Evolutionary conservation across 2,888 invertebrate genomes (phyloP).

Genomic region (Hypsopygia costalis): DNA sequence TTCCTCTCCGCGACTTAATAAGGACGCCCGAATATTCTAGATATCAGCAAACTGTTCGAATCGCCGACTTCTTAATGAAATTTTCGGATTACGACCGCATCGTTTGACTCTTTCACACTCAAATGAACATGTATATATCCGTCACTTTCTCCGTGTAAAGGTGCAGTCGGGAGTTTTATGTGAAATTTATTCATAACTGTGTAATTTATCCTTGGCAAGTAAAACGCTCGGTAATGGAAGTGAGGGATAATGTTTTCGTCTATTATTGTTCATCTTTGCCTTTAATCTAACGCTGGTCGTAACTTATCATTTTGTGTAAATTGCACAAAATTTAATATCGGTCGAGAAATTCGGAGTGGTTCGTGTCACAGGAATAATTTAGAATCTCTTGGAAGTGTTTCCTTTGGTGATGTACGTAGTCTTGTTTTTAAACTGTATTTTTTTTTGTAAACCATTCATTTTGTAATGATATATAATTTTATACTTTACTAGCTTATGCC

Average conservation of each 20-base stretch:
- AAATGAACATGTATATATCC: slow-evolving; percentile 25
- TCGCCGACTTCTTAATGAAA: slow-evolving; percentile 78
- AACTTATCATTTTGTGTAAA: slow-evolving; percentile 57
- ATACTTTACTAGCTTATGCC: too few relatives aligned
- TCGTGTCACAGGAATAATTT: too few relatives aligned
- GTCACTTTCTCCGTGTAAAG: slow-evolving; percentile 65
- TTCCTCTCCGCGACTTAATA: slow-evolving; percentile 58
- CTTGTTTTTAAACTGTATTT: too few relatives aligned
- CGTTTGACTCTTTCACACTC: slow-evolving; percentile 38
- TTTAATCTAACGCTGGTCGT: slow-evolving; percentile 58
- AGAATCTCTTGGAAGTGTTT: too few relatives aligned
- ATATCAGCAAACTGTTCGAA: slow-evolving; percentile 71
- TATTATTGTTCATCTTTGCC: slow-evolving; percentile 64
- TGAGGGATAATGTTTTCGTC: slow-evolving; percentile 58
- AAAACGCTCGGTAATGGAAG: slow-evolving; percentile 69
- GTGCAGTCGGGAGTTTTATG: slow-evolving; percentile 79
- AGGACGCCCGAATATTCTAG: slow-evolving; percentile 68
- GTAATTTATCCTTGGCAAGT: slow-evolving; percentile 77
- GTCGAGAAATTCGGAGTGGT: slow-evolving; percentile 8
- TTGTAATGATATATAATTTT: too few relatives aligned
- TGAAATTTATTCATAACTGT: slow-evolving; percentile 81
- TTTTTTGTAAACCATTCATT: too few relatives aligned
- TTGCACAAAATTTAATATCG: slow-evolving; percentile 41
- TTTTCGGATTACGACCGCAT: slow-evolving; percentile 72
- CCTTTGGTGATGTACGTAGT: too few relatives aligned